Evolutionary conservation across 2,797 vertebrate genomes (phyloP), one percentile per base, ranked within the genome.

Genomic region (Coccyzus lansbergi): DNA sequence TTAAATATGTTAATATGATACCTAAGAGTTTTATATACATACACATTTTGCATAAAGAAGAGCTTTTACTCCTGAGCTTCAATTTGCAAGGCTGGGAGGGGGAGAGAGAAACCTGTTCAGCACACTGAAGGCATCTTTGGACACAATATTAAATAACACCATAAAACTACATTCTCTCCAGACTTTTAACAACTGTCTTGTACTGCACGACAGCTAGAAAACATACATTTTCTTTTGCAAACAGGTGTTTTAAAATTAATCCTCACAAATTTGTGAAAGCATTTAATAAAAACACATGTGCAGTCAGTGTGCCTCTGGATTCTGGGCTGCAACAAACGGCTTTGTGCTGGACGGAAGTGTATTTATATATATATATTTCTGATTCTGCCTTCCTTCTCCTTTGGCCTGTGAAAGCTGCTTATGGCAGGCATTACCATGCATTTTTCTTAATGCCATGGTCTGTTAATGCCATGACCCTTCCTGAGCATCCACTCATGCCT

Each of bases 1-100:
- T 97, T 97, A 86, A 96, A 95, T 96, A 97, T 94, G 95, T 97
- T 97, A 96, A 97, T 97, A 48, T 87, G 80, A 24, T 83, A 94
- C 94, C 95, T 94, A 86, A 88, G 96, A 94, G 92, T 97, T 97
- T 97, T 95, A 89, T 92, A 91, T 48, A 94, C 33, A 33, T 76
- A 46, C 83, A 78, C 83, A 88, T 92, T 94, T 96, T 94, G 95
- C 95, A 97, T 97, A 81, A 96, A 95, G 92, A 94, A 59, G 71
- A 94, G 79, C 7, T 96, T 94, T 88, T 81, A 71, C 77, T 97
- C 90, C 85, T 12, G 3, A 70, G 91, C 52, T 90, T 90, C 65
- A 12, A 17, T 83, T 88, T 85, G 63, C 0, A 16, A 58, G 68
- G 60, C 6, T 75, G 86, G 76, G 71, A 84, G 56, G 29, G 74